Evolutionary conservation across 1,140 invertebrate genomes (phyloP).

Genomic region (Drosophila auraria): DNA sequence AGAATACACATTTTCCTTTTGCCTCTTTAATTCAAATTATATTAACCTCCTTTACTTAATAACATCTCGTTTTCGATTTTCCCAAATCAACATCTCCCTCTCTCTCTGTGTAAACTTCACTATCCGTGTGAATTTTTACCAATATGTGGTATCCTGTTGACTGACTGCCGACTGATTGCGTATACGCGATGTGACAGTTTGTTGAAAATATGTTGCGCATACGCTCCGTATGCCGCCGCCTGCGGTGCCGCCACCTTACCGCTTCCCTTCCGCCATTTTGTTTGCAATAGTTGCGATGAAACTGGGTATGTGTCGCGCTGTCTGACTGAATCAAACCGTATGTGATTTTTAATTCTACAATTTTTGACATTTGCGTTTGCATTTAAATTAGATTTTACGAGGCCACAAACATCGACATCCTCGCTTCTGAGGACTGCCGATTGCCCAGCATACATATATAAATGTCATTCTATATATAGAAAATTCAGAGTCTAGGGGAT

Average conservation of each 20-base stretch:
- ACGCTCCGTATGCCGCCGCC: slow-evolving; percentile 38
- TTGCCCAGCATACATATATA: slow-evolving; percentile 6
- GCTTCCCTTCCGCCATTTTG: background rate
- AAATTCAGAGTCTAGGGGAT: slow-evolving; percentile 39
- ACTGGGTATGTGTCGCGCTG: slow-evolving; percentile 23
- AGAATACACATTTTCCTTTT: background rate
- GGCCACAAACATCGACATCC: slow-evolving; percentile 44
- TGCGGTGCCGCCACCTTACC: background rate
- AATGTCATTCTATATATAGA: background rate
- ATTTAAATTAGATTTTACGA: slow-evolving; percentile 82
- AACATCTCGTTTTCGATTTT: background rate
- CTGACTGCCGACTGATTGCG: slow-evolving; percentile 74
- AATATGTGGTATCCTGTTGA: slow-evolving; percentile 59
- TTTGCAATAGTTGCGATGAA: slow-evolving; percentile 47
- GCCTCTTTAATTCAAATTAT: background rate
- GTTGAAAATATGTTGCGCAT: slow-evolving; percentile 70
- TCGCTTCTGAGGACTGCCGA: slow-evolving; percentile 10
- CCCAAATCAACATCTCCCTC: slow-evolving; percentile 1
- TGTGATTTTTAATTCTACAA: slow-evolving; percentile 83
- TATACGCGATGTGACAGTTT: slow-evolving; percentile 80
- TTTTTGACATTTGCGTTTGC: slow-evolving; percentile 82
- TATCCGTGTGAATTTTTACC: slow-evolving; percentile 47
- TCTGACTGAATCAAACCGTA: slow-evolving; percentile 41
- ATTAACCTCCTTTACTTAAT: background rate
- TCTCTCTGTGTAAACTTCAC: slow-evolving; percentile 9